Conservation (phyloP, 2,888 invertebrate genomes). For the Chirona hameri region DNA sequence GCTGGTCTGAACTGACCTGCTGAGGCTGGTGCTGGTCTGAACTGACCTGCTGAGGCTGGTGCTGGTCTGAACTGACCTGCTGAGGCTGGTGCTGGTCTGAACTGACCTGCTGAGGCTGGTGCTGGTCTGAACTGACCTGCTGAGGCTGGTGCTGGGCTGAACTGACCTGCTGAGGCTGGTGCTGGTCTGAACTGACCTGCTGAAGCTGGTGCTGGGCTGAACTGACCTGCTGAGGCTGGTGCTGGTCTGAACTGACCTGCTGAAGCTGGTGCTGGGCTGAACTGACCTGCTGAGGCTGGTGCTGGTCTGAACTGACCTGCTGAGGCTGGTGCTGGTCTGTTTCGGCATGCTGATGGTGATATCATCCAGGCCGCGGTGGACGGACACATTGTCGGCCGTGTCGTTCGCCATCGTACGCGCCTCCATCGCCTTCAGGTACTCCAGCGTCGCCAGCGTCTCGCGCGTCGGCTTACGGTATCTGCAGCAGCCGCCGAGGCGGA, state of each 20-base stretch:
- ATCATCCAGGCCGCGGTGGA: constrained; percentile 40
- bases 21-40: constrained; percentile 37
- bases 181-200: constrained; percentile 5
- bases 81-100: constrained; percentile 37
- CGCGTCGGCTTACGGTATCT: constrained; percentile 74
- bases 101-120: constrained; percentile 34
- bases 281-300: constrained; percentile 35
- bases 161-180: constrained; percentile 34
- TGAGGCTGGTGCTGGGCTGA: constrained; percentile 37
- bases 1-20: constrained; percentile 24
- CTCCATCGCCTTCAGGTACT: constrained; percentile 63
- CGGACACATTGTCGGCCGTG: constrained; percentile 37
- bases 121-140: constrained; percentile 24
- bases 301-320: constrained; percentile 33
- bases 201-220: constrained; percentile 37
- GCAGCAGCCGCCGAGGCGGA: constrained; percentile 14
- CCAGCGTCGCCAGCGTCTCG: constrained; percentile 66
- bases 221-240: constrained; percentile 35
- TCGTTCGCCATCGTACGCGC: constrained; percentile 43
- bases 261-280: too few species aligned
- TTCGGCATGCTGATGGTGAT: constrained; percentile 36
- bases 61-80: constrained; percentile 24
- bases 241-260: constrained; percentile 33
- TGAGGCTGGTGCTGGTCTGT: constrained; percentile 37
- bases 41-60: constrained; percentile 34